Conservation (phyloP, 2,113 vertebrate species). For the Pantherophis guttatus region DNA sequence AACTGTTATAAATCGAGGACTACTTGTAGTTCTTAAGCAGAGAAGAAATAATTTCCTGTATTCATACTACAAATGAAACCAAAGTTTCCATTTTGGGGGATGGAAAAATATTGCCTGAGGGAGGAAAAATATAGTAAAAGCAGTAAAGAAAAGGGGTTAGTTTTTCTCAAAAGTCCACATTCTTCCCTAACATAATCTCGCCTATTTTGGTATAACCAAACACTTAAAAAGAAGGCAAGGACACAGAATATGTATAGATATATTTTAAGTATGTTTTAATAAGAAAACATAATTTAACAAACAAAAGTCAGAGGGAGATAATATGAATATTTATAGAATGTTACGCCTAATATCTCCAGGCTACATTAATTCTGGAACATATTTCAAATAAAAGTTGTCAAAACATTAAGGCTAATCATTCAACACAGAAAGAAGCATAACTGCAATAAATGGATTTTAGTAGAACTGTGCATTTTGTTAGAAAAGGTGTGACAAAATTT, state of each 20-base stretch:
- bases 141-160: background rate
- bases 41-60: background rate
- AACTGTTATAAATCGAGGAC: too few relatives aligned
- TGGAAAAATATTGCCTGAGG: background rate
- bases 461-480: background rate
- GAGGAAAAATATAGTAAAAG: background rate
- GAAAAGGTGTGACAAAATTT: constrained; percentile 43
- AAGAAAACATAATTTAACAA: constrained; percentile 23
- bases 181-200: background rate
- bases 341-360: constrained; percentile 59
- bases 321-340: constrained; percentile 29
- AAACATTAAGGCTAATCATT: constrained; percentile 39
- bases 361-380: constrained; percentile 55
- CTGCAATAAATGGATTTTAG: background rate
- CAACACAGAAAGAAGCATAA: background rate
- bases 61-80: background rate
- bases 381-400: constrained; percentile 72
- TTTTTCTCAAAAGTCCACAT: background rate
- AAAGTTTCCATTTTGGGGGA: background rate
- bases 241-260: background rate
- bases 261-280: background rate
- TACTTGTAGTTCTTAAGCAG: background rate
- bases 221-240: background rate
- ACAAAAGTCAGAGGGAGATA: constrained; percentile 6
- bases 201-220: background rate